A percentile compares a stretch with the other conserved stretches of the same genome.
phyloP scores from a whole-genome alignment of 2,888 invertebrate species.

The Diabrotica balteata region DNA sequence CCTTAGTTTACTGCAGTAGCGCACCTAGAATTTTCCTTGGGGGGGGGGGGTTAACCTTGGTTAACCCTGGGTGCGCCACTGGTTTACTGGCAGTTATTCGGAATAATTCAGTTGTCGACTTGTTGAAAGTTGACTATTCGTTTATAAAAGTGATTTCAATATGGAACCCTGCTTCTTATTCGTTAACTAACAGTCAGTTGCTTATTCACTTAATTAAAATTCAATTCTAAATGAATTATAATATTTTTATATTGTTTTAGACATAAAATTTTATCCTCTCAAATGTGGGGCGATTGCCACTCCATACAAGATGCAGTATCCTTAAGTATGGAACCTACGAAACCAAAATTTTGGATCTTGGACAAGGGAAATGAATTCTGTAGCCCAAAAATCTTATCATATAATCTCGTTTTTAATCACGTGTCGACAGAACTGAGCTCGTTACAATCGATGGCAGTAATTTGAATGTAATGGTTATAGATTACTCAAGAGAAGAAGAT shows the following conservation, averaged over 20 bases:
- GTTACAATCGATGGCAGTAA: slow-evolving; percentile 43
- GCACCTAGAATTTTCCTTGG: no score
- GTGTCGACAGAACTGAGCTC: slow-evolving; percentile 41
- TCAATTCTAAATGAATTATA: no score
- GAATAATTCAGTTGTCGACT: no score
- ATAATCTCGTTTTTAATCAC: slow-evolving; percentile 54
- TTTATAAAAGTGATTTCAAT: no score
- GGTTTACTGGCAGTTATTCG: no score
- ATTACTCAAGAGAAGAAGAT: slow-evolving; percentile 41
- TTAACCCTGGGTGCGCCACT: no score
- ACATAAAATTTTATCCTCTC: slow-evolving; percentile 37
- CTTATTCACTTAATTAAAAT: no score
- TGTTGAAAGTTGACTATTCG: no score
- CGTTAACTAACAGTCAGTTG: no score
- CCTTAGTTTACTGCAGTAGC: no score
- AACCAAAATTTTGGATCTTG: slow-evolving; percentile 60
- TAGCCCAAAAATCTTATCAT: slow-evolving; percentile 58
- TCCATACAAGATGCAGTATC: slow-evolving; percentile 57
- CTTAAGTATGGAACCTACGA: slow-evolving; percentile 55
- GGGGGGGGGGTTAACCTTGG: no score
- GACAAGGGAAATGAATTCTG: slow-evolving; percentile 58
- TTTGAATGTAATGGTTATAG: slow-evolving; percentile 53
- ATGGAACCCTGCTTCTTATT: no score
- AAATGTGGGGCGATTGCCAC: slow-evolving; percentile 50
- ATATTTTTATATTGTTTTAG: slow-evolving; percentile 29